Conservation (phyloP, 2,888 invertebrate species). For the Hypomecis punctinalis region DNA sequence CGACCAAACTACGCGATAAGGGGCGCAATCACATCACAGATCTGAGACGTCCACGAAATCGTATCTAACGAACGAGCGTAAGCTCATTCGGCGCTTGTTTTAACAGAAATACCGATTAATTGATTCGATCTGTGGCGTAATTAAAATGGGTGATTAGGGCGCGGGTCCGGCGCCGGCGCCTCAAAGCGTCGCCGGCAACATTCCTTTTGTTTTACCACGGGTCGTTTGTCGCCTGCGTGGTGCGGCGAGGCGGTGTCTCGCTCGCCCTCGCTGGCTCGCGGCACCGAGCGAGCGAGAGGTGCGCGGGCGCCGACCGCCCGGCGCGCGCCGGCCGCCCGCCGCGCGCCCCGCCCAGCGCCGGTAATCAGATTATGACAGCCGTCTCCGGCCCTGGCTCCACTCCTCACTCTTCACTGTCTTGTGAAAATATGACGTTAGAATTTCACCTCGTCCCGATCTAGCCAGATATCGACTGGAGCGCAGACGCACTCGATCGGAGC, state of each 20-base stretch:
- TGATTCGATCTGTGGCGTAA: conserved; percentile 85
- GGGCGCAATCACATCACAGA: conserved; percentile 64
- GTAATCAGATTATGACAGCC: conserved; percentile 85
- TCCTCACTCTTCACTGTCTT: conserved; percentile 72
- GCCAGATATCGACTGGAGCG: conserved; percentile 47
- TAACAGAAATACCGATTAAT: conserved; percentile 84
- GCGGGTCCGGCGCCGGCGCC: conserved; percentile 83
- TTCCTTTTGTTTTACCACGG: conserved; percentile 85
- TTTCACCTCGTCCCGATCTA: conserved; percentile 31
- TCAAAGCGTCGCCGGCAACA: conserved; percentile 84
- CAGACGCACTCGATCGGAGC: conserved; percentile 42
- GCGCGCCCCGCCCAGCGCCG: conserved; percentile 71
- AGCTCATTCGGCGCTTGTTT: conserved; percentile 78
- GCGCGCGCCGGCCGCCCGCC: conserved; percentile 74
- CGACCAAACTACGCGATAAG: conserved; percentile 64
- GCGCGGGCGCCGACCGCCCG: conserved; percentile 83
- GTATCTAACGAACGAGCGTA: conserved; percentile 66
- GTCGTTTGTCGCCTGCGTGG: conserved; percentile 83
- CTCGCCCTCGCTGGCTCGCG: conserved; percentile 33
- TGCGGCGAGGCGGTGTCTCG: conserved; percentile 61
- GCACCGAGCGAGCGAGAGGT: conserved; percentile 64
- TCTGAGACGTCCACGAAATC: conserved; percentile 64
- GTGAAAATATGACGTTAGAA: conserved; percentile 65
- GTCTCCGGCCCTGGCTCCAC: conserved; percentile 65
- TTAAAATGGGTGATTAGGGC: conserved; percentile 85